phyloP scores from a whole-genome alignment of 2,113 vertebrate genomes.

The Nibea albiflora region DNA sequence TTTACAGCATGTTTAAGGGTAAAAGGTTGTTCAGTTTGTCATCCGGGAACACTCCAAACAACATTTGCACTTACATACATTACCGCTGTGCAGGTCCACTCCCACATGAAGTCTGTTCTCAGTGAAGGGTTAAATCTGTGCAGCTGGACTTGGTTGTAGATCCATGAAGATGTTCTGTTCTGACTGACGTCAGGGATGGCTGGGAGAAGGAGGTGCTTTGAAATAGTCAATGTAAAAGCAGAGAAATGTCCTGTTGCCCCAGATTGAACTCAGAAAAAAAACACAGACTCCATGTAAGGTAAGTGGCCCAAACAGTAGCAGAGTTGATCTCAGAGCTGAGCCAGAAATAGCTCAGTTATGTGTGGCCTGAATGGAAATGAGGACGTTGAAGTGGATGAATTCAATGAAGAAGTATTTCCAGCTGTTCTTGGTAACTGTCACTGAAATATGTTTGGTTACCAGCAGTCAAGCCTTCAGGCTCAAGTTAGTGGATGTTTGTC shows the following conservation, averaged over 20 bases:
- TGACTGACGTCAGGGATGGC: no score
- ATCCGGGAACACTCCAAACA: neutral
- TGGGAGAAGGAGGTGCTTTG: no score
- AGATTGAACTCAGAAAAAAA: no score
- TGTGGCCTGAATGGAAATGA: conserved; percentile 23
- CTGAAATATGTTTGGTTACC: neutral
- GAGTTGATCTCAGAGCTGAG: conserved; percentile 20
- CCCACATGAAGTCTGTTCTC: no score
- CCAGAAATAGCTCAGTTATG: conserved; percentile 39
- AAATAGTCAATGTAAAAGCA: no score
- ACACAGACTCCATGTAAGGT: conserved; percentile 32
- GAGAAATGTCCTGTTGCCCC: no score
- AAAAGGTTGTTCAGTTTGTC: neutral
- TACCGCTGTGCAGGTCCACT: no score
- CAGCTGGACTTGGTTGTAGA: no score
- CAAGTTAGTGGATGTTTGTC: no score
- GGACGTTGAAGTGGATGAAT: neutral
- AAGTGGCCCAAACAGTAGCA: conserved; percentile 38
- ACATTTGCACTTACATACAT: neutral
- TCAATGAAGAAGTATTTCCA: neutral
- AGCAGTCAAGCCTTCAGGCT: neutral
- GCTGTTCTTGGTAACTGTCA: neutral
- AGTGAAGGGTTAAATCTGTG: no score
- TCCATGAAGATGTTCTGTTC: no score
- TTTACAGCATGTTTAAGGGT: conserved; percentile 46